Evolutionary conservation across 2,797 vertebrate species (phyloP).

Genomic region (Manis pentadactyla): DNA sequence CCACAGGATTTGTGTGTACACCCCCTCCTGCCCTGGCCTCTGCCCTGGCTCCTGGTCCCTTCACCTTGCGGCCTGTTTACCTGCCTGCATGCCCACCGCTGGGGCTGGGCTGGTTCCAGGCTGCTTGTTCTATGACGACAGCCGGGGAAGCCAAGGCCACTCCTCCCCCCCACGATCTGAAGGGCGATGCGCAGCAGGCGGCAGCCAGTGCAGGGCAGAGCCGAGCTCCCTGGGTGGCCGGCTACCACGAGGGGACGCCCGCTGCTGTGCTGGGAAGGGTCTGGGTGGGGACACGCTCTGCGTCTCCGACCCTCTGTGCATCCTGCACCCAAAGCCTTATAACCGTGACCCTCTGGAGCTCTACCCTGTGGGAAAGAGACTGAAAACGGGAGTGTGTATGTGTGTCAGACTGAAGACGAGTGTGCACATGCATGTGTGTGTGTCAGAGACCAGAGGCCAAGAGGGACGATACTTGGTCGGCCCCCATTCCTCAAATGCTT

Average conservation of each 20-base stretch:
- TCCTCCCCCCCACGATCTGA: accelerated
- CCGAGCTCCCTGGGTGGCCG: too few relatives aligned
- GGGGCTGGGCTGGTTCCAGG: not conserved
- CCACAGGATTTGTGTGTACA: accelerated
- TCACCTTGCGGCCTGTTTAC: accelerated
- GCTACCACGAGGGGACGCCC: not conserved
- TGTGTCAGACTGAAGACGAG: too few relatives aligned
- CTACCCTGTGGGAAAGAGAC: not conserved
- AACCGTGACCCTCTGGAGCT: accelerated
- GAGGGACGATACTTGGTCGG: accelerated
- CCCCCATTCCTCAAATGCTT: not conserved
- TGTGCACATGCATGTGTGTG: not conserved
- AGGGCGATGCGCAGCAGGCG: too few relatives aligned
- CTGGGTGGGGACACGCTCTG: accelerated
- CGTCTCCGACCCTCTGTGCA: not conserved
- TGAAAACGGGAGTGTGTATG: not conserved
- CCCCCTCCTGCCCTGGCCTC: not conserved
- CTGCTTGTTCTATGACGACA: too few relatives aligned
- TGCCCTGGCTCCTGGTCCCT: accelerated
- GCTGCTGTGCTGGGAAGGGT: accelerated
- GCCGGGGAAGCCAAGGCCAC: not conserved
- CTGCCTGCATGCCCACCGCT: not conserved
- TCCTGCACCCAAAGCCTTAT: accelerated
- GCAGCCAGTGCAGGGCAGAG: accelerated
- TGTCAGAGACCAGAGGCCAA: not conserved